These are phyloP conservation scores for Oplegnathus fasciatus DNA, from an alignment of 2,113 vertebrate genomes.

Conservation along the genomic window DNA sequence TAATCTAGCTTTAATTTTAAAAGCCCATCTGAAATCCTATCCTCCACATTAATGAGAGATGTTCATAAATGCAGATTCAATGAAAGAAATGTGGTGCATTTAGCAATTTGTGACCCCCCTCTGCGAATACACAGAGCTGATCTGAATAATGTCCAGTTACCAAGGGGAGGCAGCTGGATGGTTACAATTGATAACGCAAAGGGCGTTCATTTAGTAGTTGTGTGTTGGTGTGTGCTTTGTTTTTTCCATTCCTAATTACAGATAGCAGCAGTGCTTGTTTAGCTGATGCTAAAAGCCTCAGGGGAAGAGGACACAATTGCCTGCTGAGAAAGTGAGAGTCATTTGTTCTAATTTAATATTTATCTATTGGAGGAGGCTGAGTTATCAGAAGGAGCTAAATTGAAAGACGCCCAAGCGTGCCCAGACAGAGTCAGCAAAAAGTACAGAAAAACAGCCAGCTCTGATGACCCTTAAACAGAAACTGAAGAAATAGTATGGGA, in stretches of 20 bases:
- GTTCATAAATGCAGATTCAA: constrained; percentile 40
- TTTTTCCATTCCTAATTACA: constrained; percentile 61
- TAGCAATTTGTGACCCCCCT: not conserved
- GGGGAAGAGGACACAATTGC: constrained; percentile 60
- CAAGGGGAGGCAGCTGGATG: constrained; percentile 55
- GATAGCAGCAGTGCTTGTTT: constrained; percentile 58
- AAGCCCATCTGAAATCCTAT: constrained; percentile 38
- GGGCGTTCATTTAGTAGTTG: constrained; percentile 47
- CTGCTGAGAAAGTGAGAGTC: constrained; percentile 69
- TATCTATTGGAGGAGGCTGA: constrained; percentile 72
- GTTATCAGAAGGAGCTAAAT: constrained; percentile 76
- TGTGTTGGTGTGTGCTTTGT: constrained; percentile 40
- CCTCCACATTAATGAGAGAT: constrained; percentile 31
- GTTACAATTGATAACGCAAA: constrained; percentile 56
- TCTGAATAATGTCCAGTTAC: constrained; percentile 58
- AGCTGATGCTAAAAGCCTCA: constrained; percentile 53
- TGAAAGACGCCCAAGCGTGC: constrained; percentile 74
- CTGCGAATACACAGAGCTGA: constrained; percentile 20
- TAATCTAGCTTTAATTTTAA: constrained; percentile 39
- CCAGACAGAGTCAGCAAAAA: constrained; percentile 67
- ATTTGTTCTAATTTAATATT: constrained; percentile 83
- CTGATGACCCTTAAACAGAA: constrained; percentile 52
- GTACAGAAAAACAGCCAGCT: constrained; percentile 36
- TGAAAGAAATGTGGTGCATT: constrained; percentile 24
- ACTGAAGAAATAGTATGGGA: not conserved